phyloP scores from a whole-genome alignment of 2,113 vertebrate genomes.

The Blennius ocellaris region DNA sequence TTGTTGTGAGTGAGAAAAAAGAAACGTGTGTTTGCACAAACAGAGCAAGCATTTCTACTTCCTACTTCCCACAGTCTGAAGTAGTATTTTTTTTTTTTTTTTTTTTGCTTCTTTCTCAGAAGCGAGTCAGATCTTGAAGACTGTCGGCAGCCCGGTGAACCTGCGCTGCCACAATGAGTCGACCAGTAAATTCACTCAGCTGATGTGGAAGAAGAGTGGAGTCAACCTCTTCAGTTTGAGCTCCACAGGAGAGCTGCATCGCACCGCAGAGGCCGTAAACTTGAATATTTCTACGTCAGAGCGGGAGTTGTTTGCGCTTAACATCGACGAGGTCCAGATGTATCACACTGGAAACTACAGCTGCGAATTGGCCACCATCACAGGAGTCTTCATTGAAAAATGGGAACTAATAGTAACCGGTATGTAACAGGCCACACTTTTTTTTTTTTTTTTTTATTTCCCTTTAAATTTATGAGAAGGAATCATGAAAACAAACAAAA shows the following conservation, averaged over 20 bases:
- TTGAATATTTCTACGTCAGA: background rate
- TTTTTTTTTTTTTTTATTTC: no score
- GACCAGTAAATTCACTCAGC: fast-evolving
- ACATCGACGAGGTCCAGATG: slow-evolving; percentile 20
- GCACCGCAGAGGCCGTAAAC: background rate
- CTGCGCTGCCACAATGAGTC: slow-evolving; percentile 21
- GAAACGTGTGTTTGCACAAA: no score
- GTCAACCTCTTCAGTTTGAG: fast-evolving
- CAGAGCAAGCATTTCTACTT: no score
- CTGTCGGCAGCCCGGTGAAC: slow-evolving; percentile 12
- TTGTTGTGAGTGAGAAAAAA: no score
- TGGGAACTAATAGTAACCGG: slow-evolving; percentile 61
- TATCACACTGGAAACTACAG: slow-evolving; percentile 64
- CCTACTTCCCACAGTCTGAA: no score
- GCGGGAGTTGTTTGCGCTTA: background rate
- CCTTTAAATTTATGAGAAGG: no score
- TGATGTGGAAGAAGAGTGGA: slow-evolving; percentile 42
- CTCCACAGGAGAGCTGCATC: fast-evolving
- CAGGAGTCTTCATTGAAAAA: fast-evolving
- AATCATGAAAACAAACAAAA: no score
- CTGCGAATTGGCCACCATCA: background rate
- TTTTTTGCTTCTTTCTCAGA: slow-evolving; percentile 26
- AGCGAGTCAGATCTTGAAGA: background rate
- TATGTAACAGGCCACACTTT: slow-evolving; percentile 10
- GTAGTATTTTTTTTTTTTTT: background rate